Conservation (phyloP, 2,113 vertebrate genomes). For the Channa maculata region DNA sequence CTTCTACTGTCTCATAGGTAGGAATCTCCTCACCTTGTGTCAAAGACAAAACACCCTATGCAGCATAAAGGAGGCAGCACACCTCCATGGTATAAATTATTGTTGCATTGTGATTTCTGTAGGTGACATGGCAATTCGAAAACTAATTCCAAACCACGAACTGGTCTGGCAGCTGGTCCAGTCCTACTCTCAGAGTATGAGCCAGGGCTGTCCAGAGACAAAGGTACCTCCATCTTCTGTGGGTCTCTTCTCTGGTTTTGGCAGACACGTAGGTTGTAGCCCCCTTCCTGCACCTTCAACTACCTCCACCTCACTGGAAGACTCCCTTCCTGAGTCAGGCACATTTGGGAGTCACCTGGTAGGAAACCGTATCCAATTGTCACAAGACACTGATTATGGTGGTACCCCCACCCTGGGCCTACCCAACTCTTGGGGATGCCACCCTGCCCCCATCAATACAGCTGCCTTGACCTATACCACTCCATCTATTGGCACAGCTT, state of each 20-base stretch:
- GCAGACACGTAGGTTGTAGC: constrained; percentile 60
- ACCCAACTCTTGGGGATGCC: constrained; percentile 76
- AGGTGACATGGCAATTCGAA: constrained; percentile 89
- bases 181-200: constrained; percentile 88
- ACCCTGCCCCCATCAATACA: constrained; percentile 44
- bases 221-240: constrained; percentile 59
- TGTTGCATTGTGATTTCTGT: constrained; percentile 22
- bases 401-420: constrained; percentile 64
- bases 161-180: constrained; percentile 90
- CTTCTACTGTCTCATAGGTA: constrained; percentile 96
- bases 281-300: constrained; percentile 73
- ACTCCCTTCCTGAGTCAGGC: constrained; percentile 88
- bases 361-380: constrained; percentile 96
- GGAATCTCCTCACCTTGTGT: not conserved
- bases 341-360: constrained; percentile 95
- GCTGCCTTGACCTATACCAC: constrained; percentile 71
- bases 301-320: constrained; percentile 65
- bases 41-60: not conserved
- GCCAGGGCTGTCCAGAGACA: constrained; percentile 74
- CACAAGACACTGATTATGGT: constrained; percentile 77
- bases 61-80: not conserved
- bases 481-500: constrained; percentile 52
- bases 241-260: constrained; percentile 56
- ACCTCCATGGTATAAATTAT: not conserved
- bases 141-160: constrained; percentile 89